phyloP scores from a whole-genome alignment of 2,113 vertebrate genomes.

The Isichthys henryi region DNA sequence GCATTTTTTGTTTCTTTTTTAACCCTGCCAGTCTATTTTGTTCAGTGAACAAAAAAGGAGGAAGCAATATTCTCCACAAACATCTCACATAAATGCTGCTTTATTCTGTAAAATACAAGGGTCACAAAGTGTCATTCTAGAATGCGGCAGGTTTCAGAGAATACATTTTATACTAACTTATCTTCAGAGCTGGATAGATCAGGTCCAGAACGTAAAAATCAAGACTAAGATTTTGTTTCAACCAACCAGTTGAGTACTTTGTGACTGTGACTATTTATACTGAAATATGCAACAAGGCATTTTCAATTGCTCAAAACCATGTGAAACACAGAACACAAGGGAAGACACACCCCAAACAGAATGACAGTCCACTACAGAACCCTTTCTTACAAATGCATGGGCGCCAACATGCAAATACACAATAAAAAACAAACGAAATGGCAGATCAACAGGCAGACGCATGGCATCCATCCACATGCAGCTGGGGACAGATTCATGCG shows the following conservation, averaged over 20 bases:
- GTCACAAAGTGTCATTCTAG: neutral
- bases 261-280: neutral
- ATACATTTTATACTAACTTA: too few relatives aligned
- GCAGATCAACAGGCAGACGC: neutral
- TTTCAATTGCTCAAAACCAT: neutral
- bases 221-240: too few relatives aligned
- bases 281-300: neutral
- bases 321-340: neutral
- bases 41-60: neutral
- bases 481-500: neutral
- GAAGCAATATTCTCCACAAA: neutral
- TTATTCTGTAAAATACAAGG: neutral
- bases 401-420: neutral
- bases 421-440: neutral
- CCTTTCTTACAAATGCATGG: neutral
- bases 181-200: too few relatives aligned
- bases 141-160: neutral
- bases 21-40: too few relatives aligned
- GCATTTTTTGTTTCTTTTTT: too few relatives aligned
- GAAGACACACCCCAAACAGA: neutral
- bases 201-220: too few relatives aligned
- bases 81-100: neutral
- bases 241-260: neutral
- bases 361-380: neutral
- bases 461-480: neutral